Conservation (phyloP, 2,888 invertebrate species). For the Parnassius mnemosyne region DNA sequence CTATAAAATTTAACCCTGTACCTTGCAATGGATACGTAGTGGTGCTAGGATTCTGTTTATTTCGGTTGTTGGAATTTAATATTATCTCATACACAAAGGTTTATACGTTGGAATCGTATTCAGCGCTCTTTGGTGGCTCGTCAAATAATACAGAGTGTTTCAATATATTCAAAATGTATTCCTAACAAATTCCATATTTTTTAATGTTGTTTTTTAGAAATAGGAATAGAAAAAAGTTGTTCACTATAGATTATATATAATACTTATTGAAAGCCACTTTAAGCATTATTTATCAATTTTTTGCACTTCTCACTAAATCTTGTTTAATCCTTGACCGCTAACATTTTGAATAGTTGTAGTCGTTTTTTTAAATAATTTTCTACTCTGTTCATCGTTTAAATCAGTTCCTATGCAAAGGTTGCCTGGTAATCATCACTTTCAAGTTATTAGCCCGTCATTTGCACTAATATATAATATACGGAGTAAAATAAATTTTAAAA, state of each 20-base stretch:
- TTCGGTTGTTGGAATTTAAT: conserved; percentile 49
- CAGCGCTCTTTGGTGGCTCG: conserved; percentile 37
- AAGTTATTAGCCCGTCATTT: no score
- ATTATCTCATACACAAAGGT: conserved; percentile 47
- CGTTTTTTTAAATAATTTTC: no score
- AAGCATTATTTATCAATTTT: background rate
- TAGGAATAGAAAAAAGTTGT: background rate
- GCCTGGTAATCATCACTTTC: no score
- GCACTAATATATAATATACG: no score
- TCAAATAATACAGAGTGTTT: conserved; percentile 49
- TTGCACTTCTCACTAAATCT: no score
- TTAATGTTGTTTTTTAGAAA: background rate
- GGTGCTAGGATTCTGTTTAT: conserved; percentile 28
- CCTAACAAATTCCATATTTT: background rate
- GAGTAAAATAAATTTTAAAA: no score
- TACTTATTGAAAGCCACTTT: background rate
- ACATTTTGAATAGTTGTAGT: no score
- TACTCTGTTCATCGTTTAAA: no score
- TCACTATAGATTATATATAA: no score
- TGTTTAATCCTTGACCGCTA: no score
- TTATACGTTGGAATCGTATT: conserved; percentile 41
- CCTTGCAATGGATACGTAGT: background rate
- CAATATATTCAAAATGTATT: background rate
- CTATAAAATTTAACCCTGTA: background rate
- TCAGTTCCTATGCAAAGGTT: no score